These are phyloP conservation scores for Troides helena DNA, from an alignment of 2,888 invertebrate species.

Conservation along the genomic window DNA sequence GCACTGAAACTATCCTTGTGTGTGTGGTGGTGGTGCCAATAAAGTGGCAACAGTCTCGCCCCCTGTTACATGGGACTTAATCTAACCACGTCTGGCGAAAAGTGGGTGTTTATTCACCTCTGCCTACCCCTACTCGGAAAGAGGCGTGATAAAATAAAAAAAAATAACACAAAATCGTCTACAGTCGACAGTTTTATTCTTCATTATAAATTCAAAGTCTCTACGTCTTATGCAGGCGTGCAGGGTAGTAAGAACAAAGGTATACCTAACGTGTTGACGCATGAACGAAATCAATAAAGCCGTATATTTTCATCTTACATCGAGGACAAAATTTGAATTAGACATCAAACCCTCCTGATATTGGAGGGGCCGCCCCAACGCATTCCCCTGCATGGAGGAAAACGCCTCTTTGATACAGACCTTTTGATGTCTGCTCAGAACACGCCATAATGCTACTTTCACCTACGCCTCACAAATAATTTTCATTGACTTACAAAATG, in stretches of 20 bases:
- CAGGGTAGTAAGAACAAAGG: neutral
- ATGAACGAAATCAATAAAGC: constrained; percentile 26
- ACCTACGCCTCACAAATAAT: constrained; percentile 59
- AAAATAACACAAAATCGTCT: too few species aligned
- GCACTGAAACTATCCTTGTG: too few species aligned
- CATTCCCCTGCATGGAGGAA: constrained; percentile 53
- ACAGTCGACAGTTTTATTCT: too few species aligned
- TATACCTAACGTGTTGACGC: constrained; percentile 10
- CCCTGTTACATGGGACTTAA: too few species aligned
- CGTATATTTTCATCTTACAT: constrained; percentile 36
- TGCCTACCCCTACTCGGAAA: too few species aligned
- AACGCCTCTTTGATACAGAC: constrained; percentile 69
- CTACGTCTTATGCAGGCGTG: too few species aligned
- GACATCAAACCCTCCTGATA: constrained; percentile 52
- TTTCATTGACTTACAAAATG: constrained; percentile 55
- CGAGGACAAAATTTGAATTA: constrained; percentile 63
- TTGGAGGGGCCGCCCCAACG: constrained; percentile 56
- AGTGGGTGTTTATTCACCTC: too few species aligned
- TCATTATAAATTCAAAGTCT: too few species aligned
- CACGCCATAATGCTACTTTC: constrained; percentile 66
- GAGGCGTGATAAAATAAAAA: too few species aligned
- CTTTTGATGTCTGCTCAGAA: constrained; percentile 72
- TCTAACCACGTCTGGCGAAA: too few species aligned
- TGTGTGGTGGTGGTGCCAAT: too few species aligned
- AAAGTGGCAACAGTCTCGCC: too few species aligned